Evolutionary conservation across 2,113 vertebrate species (phyloP).

Genomic region (Ptilonorhynchus violaceus): DNA sequence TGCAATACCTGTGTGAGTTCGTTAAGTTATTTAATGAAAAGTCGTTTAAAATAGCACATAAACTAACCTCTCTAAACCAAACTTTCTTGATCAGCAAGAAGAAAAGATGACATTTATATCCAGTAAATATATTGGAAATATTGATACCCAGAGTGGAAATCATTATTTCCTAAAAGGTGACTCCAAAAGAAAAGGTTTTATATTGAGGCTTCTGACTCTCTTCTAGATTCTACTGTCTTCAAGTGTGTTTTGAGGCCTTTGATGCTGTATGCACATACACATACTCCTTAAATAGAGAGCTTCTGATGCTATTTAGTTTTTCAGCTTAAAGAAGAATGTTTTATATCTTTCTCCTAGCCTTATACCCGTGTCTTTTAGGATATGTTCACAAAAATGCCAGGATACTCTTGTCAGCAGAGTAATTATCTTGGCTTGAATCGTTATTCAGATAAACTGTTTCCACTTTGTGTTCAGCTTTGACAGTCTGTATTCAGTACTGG

Average conservation of each 20-base stretch:
- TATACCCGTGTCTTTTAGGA: background rate
- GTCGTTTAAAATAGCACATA: background rate
- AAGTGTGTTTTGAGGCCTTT: background rate
- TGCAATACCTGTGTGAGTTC: background rate
- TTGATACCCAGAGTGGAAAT: background rate
- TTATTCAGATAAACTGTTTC: background rate
- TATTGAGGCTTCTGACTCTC: background rate
- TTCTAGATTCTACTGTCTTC: background rate
- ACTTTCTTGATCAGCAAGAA: background rate
- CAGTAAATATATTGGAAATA: background rate
- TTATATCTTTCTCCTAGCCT: background rate
- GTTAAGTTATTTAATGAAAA: background rate
- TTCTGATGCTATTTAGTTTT: background rate
- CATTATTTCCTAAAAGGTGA: background rate
- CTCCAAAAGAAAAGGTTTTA: background rate
- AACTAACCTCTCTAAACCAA: background rate
- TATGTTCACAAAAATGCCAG: background rate
- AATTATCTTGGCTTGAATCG: background rate
- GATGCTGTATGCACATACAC: background rate
- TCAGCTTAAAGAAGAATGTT: background rate
- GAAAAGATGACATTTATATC: background rate
- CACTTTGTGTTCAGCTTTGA: background rate
- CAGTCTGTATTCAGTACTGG: background rate
- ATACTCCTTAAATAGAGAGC: background rate
- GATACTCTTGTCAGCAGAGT: background rate